Evolutionary conservation across 2,888 invertebrate genomes (phyloP).

Genomic region (Gryllus longicercus): DNA sequence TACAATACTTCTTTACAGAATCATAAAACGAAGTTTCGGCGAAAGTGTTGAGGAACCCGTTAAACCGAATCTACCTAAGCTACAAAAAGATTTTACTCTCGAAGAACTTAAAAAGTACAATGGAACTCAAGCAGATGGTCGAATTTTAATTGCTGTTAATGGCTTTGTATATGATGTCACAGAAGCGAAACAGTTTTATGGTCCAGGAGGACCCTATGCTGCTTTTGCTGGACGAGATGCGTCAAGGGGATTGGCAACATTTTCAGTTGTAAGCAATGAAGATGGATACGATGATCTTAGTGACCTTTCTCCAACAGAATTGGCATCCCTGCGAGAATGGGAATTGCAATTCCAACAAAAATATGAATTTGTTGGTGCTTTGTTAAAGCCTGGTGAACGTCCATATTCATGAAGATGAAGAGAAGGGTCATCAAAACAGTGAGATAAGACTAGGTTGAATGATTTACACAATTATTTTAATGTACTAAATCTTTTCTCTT

Average conservation of each 20-base stretch:
- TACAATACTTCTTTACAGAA: constrained; percentile 69
- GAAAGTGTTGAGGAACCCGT: constrained; percentile 44
- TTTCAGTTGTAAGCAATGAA: constrained; percentile 76
- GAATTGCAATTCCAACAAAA: constrained; percentile 96
- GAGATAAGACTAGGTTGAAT: constrained; percentile 48
- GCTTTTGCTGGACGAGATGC: constrained; percentile 95
- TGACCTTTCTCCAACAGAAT: constrained; percentile 87
- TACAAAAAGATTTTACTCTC: constrained; percentile 84
- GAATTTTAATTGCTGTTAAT: constrained; percentile 89
- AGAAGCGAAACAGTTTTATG: constrained; percentile 84
- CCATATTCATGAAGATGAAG: constrained; percentile 84
- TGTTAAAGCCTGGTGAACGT: constrained; percentile 87
- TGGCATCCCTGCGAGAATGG: constrained; percentile 96
- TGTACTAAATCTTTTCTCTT: background rate
- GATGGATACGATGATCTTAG: constrained; percentile 93
- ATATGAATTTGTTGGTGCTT: constrained; percentile 85
- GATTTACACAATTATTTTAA: constrained; percentile 26
- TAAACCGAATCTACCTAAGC: constrained; percentile 68
- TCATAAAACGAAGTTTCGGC: constrained; percentile 53
- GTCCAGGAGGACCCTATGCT: constrained; percentile 92
- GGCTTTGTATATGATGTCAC: constrained; percentile 95
- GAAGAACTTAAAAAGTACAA: constrained; percentile 83
- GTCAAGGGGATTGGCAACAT: constrained; percentile 90
- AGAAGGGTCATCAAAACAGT: constrained; percentile 46
- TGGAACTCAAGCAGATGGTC: constrained; percentile 79